Evolutionary conservation across 2,888 invertebrate species (phyloP).

Genomic region (Nomada fabriciana): DNA sequence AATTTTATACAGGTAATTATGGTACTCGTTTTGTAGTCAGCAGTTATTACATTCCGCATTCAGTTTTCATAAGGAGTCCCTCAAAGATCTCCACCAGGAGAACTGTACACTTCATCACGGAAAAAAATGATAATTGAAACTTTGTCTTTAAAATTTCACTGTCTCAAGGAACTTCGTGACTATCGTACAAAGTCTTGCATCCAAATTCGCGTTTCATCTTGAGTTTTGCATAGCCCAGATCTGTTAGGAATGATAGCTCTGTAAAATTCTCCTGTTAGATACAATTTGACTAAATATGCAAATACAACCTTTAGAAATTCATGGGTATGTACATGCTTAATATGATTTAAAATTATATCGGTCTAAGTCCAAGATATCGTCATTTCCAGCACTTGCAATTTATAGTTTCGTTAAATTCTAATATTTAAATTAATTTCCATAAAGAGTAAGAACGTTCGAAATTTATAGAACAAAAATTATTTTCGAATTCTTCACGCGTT

Average conservation of each 20-base stretch:
- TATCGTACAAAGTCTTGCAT: background rate
- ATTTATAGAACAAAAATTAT: background rate
- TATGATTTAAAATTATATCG: no score
- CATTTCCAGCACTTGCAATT: no score
- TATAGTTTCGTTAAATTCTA: no score
- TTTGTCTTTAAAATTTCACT: slow-evolving; percentile 36
- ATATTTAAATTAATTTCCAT: no score
- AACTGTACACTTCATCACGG: background rate
- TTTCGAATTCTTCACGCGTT: background rate
- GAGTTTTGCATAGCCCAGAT: background rate
- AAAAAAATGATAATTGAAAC: slow-evolving; percentile 26
- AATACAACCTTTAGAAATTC: background rate
- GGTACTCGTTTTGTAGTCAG: background rate
- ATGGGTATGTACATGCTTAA: background rate
- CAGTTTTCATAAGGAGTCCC: background rate
- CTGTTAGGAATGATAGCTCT: background rate
- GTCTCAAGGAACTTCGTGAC: slow-evolving; percentile 7
- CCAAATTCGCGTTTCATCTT: slow-evolving; percentile 10
- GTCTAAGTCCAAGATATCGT: no score
- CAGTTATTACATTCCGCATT: background rate
- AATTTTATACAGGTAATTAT: background rate
- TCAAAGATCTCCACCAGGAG: background rate
- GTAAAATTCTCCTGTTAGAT: background rate
- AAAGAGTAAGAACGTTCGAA: no score
- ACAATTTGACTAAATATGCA: background rate